Percentiles rank a stretch among this genome's conserved stretches.
phyloP scores from a whole-genome alignment of 2,113 vertebrate genomes.

The Thunnus thynnus region DNA sequence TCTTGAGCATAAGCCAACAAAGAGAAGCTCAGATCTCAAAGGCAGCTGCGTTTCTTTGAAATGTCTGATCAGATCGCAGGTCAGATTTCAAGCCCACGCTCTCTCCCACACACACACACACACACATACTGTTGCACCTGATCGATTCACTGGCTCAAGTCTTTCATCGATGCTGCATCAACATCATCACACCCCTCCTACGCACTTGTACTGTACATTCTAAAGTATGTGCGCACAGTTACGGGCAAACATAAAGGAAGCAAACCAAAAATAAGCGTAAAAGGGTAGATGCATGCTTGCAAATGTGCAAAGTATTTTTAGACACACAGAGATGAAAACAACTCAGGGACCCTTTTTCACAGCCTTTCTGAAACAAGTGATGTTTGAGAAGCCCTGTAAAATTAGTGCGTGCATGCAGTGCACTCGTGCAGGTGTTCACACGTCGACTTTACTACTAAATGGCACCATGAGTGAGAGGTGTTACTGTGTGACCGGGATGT shows the following conservation, averaged over 20 bases:
- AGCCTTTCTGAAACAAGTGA: not conserved
- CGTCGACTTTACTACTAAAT: not conserved
- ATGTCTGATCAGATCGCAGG: constrained; percentile 64
- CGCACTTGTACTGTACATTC: constrained; percentile 31
- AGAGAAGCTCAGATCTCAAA: constrained; percentile 20
- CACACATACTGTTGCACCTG: not conserved
- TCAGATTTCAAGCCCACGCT: constrained; percentile 63
- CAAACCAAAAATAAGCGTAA: constrained; percentile 21
- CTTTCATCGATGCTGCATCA: constrained; percentile 41
- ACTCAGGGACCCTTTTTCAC: not conserved
- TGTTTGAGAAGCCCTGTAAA: not conserved
- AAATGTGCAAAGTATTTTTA: constrained; percentile 33
- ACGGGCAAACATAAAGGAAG: constrained; percentile 24
- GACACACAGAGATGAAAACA: not conserved
- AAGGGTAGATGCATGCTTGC: constrained; percentile 1
- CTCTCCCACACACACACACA: constrained; percentile 42
- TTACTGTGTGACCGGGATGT: not conserved
- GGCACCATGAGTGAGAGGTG: constrained; percentile 25
- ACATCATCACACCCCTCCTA: constrained; percentile 59
- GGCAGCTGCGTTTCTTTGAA: constrained; percentile 35
- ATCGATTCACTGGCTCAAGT: constrained; percentile 40
- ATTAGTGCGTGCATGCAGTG: not conserved
- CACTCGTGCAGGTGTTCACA: constrained; percentile 45
- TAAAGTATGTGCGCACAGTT: constrained; percentile 25
- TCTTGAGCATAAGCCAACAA: not conserved